Evolutionary conservation across 2,797 vertebrate genomes (phyloP), one percentile per base, ranked within the genome.

Genomic region (Decapterus maruadsi): DNA sequence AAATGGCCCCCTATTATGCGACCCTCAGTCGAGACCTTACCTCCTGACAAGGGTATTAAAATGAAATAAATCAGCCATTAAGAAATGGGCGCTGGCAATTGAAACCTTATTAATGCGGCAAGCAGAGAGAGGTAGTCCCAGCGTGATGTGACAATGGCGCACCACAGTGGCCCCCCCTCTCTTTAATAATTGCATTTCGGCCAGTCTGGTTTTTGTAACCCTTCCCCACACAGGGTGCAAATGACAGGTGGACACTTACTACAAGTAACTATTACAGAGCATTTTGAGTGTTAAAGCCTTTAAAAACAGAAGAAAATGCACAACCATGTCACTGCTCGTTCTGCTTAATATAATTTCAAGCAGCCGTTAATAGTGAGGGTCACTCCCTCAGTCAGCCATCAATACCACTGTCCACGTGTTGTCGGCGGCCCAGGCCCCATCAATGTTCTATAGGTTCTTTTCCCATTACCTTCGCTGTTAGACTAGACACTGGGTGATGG

Each of bases 41-140:
- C 92, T 93, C 93, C 86, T 95, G 94, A 95, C 94, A 95, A 93
- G 94, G 92, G 93, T 94, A 95, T 95, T 95, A 95, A 94, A 95
- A 95, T 93, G 92, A 95, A 95, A 95, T 95, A 95, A 96, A 95
- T 95, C 94, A 95, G 93, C 94, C 93, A 95, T 95, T 95, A 94
- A 92, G 93, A 94, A 89, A 88, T 87, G 64, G 86, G 92, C 84
- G 57, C 90, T 81, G 85, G 95, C 94, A 94, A 95, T 93, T 93
- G 93, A 93, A 94, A 94, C 89, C 90, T 94, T 94, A 94, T 95
- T 95, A 95, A 95, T 93, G 93, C 85, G 59, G 86, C 82, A 85
- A 90, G 89, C 85, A 68, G 84, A 89, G 88, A 91, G 87, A 85
- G 76, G 82, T 78, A 82, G 89, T 87, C 89, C 90, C 65, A 75